Conservation (phyloP, 2,797 vertebrate genomes). For the Amniataba percoides region DNA sequence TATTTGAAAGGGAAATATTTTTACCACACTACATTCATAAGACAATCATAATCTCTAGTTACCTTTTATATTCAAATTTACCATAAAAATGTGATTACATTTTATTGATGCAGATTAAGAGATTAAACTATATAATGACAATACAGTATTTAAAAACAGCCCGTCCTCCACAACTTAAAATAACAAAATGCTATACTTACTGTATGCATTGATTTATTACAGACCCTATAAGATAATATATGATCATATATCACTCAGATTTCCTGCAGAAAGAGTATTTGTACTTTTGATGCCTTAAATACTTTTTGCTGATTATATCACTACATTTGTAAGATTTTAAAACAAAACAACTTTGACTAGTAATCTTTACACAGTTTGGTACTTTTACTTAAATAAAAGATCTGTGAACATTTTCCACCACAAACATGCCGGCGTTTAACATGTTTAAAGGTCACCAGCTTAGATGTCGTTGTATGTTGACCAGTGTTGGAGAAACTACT, state of each 20-base stretch:
- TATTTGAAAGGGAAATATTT: background rate
- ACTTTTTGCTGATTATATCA: background rate
- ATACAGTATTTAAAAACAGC: background rate
- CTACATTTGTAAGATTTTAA: no score
- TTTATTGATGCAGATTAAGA: background rate
- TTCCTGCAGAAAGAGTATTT: background rate
- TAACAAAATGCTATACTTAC: no score
- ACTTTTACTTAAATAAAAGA: background rate
- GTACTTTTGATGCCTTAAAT: background rate
- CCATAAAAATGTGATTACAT: background rate
- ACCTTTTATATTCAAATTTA: background rate
- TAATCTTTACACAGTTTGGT: no score
- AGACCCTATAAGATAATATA: background rate
- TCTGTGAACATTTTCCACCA: background rate
- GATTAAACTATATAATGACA: background rate
- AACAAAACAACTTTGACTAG: background rate
- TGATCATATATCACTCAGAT: background rate
- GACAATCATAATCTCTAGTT: background rate
- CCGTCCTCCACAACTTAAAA: no score
- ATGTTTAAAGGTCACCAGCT: background rate
- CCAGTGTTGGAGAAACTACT: no score
- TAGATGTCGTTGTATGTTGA: background rate
- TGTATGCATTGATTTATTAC: background rate
- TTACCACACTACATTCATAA: background rate
- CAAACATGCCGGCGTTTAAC: background rate